A percentile compares a stretch with the other conserved stretches of the same genome.
phyloP scores from a whole-genome alignment of 2,888 invertebrate species.

The Myopa testacea region DNA sequence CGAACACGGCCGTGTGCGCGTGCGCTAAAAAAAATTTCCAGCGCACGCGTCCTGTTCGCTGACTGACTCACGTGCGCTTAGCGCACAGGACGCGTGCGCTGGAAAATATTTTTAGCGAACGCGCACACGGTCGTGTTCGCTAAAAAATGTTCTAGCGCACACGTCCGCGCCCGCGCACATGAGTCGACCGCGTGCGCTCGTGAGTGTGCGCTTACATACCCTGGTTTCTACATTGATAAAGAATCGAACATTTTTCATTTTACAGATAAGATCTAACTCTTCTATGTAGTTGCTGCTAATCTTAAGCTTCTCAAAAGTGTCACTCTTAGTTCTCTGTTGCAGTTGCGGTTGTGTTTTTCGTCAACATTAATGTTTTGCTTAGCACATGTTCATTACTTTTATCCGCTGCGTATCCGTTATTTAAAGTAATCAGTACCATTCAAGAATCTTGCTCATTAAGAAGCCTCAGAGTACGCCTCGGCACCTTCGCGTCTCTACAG shows the following conservation, averaged over 20 bases:
- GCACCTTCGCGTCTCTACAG: slow-evolving; percentile 4
- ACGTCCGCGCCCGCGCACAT: too few species aligned
- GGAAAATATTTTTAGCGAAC: too few species aligned
- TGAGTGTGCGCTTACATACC: too few species aligned
- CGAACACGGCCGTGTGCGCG: too few species aligned
- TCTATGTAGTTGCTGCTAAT: slow-evolving; percentile 5
- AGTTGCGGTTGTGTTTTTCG: neutral
- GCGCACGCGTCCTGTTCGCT: too few species aligned
- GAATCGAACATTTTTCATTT: slow-evolving; percentile 19
- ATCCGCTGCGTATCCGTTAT: neutral
- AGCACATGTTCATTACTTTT: neutral
- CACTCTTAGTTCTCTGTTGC: neutral
- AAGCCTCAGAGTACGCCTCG: neutral
- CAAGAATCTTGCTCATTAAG: slow-evolving; percentile 29
- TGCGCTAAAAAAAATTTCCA: too few species aligned
- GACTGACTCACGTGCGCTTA: too few species aligned
- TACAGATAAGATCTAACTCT: slow-evolving; percentile 25
- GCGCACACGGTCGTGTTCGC: too few species aligned
- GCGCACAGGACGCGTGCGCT: too few species aligned
- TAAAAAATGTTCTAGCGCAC: too few species aligned
- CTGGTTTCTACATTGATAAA: slow-evolving; percentile 10
- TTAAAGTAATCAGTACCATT: neutral
- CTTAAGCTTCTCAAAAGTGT: too few species aligned
- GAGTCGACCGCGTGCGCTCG: too few species aligned
- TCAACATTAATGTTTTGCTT: neutral